Conservation (phyloP, 2,113 vertebrate genomes). For the Chroicocephalus ridibundus region DNA sequence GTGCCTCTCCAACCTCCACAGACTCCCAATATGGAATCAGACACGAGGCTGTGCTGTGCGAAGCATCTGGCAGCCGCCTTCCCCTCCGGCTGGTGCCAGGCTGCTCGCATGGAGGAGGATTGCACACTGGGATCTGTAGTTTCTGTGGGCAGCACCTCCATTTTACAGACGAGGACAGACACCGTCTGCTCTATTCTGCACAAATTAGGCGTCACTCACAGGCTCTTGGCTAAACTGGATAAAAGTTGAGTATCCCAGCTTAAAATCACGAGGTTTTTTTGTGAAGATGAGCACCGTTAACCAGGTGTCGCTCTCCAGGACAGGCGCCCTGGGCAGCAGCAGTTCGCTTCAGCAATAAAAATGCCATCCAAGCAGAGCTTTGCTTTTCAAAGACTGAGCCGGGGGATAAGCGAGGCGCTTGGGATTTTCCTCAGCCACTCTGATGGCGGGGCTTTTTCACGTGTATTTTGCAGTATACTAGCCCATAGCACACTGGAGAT, state of each 20-base stretch:
- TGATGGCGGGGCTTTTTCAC: accelerated
- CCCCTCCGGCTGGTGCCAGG: accelerated
- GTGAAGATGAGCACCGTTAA: neutral
- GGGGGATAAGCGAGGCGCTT: neutral
- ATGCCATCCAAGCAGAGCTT: neutral
- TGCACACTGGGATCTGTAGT: neutral
- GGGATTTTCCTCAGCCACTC: neutral
- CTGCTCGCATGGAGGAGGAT: neutral
- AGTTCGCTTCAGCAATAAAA: neutral
- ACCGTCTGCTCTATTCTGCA: neutral
- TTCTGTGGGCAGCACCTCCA: neutral
- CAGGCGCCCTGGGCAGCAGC: neutral
- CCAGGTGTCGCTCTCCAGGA: neutral
- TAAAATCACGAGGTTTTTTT: neutral
- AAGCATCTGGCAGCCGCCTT: neutral
- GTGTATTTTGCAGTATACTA: neutral
- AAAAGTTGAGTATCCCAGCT: neutral
- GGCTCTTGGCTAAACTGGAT: neutral
- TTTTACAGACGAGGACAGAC: neutral
- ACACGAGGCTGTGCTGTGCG: accelerated
- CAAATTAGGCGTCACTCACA: neutral
- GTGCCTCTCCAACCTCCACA: neutral
- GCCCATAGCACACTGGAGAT: neutral
- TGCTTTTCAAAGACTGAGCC: neutral
- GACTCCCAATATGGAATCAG: neutral